Conservation (phyloP, 2,113 vertebrate species). For the Nothocercus nigrocapillus region DNA sequence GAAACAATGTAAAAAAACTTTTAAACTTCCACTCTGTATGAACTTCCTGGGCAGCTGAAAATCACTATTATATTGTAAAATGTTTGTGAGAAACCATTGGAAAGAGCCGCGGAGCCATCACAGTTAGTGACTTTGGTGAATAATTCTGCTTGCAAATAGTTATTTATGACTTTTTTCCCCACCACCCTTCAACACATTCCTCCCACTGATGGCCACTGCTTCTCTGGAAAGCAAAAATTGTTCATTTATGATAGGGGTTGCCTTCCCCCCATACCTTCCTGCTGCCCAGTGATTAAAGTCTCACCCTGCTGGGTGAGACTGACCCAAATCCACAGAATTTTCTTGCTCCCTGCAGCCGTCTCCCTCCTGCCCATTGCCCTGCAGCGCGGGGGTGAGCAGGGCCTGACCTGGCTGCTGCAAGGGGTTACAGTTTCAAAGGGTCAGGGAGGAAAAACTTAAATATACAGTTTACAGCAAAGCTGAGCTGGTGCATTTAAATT, state of each 20-base stretch:
- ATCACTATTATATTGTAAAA: background rate
- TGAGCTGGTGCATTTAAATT: background rate
- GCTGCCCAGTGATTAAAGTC: conserved; percentile 29
- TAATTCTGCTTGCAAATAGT: background rate
- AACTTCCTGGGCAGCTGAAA: background rate
- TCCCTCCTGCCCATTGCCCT: conserved; percentile 52
- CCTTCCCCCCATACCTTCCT: conserved; percentile 10
- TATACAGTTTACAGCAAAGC: background rate
- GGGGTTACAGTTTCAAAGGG: background rate
- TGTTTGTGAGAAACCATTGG: background rate
- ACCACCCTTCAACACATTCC: background rate
- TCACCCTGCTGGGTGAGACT: conserved; percentile 39
- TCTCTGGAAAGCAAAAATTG: background rate
- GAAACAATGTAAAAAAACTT: background rate
- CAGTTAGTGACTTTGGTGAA: background rate
- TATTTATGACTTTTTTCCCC: background rate
- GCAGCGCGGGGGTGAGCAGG: background rate
- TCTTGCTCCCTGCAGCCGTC: conserved; percentile 50
- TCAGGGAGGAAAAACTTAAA: background rate
- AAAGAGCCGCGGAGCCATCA: background rate
- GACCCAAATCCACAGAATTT: conserved; percentile 56
- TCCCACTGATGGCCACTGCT: background rate
- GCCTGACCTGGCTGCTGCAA: background rate
- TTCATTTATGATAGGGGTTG: background rate
- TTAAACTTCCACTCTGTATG: background rate